phyloP scores from a whole-genome alignment of 23 tunicate genomes.

The Trididemnum clinides region DNA sequence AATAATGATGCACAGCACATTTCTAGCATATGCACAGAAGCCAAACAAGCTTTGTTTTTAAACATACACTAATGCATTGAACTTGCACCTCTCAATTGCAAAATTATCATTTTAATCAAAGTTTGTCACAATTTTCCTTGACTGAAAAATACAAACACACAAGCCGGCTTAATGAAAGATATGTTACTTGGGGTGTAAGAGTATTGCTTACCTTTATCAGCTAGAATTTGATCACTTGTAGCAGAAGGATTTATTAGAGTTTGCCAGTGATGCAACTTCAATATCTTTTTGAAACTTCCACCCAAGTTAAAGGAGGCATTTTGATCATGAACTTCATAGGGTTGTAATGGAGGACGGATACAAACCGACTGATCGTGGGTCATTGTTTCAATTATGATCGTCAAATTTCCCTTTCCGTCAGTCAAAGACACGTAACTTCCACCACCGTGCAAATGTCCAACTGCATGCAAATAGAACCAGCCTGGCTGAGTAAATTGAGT shows the following conservation, averaged over 20 bases:
- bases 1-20: too few species aligned
- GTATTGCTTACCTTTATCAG: conserved; percentile 7
- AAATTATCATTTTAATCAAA: too few species aligned
- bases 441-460: conserved; percentile 63
- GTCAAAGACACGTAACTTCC: conserved; percentile 85
- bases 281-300: conserved; percentile 57
- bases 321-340: conserved; percentile 55
- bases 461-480: conserved; percentile 69
- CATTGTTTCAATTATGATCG: conserved; percentile 82
- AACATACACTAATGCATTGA: too few species aligned
- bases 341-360: conserved; percentile 81
- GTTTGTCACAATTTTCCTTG: too few species aligned
- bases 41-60: too few species aligned
- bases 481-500: conserved; percentile 92
- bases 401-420: conserved; percentile 57
- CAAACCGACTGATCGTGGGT: conserved; percentile 91
- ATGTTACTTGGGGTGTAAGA: too few species aligned
- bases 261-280: conserved; percentile 47
- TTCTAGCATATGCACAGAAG: too few species aligned
- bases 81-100: too few species aligned
- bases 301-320: conserved; percentile 48
- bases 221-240: conserved; percentile 33
- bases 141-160: too few species aligned
- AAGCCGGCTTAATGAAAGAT: too few species aligned
- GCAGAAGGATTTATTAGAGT: conserved; percentile 40